These are phyloP conservation scores for Ceratotherium simum DNA, from an alignment of 2,113 vertebrate genomes.

Conservation along the genomic window DNA sequence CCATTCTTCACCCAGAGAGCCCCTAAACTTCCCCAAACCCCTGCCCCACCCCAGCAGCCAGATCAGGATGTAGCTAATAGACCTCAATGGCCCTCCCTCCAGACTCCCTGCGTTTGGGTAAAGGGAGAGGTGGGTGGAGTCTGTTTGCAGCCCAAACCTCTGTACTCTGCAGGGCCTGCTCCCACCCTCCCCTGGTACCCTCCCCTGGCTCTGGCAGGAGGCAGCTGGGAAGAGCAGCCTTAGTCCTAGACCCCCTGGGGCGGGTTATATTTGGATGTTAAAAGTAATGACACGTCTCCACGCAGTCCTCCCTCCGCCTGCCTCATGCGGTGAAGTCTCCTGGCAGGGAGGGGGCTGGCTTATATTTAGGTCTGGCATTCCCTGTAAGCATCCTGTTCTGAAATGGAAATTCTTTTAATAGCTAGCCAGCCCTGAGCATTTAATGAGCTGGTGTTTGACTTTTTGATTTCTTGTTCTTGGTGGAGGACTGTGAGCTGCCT, in stretches of 20 bases:
- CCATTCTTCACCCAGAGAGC: not conserved
- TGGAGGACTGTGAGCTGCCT: not conserved
- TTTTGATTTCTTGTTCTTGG: conserved; percentile 74
- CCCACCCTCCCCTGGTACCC: not conserved
- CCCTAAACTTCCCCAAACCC: not conserved
- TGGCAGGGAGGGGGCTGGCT: conserved; percentile 73
- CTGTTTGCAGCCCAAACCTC: not conserved
- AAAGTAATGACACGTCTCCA: conserved; percentile 77
- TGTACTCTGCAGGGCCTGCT: not conserved
- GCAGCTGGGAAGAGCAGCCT: conserved; percentile 60
- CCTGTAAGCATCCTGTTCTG: conserved; percentile 81
- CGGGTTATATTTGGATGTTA: conserved; percentile 80
- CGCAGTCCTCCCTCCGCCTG: conserved; percentile 47
- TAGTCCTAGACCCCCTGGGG: conserved; percentile 69
- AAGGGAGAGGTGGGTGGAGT: not conserved
- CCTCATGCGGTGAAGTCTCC: conserved; percentile 69
- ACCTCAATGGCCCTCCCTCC: not conserved
- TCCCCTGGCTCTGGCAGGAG: conserved; percentile 35
- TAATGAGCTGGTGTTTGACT: conserved; percentile 77
- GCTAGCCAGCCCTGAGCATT: conserved; percentile 71
- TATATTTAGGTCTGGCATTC: conserved; percentile 82
- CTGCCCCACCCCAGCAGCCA: not conserved
- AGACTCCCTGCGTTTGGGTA: not conserved
- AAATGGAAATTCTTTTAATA: conserved; percentile 82
- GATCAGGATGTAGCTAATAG: not conserved